Evolutionary conservation across 2,113 vertebrate species (phyloP), one percentile per base, ranked within the genome.

Genomic region (Nerophis ophidion): DNA sequence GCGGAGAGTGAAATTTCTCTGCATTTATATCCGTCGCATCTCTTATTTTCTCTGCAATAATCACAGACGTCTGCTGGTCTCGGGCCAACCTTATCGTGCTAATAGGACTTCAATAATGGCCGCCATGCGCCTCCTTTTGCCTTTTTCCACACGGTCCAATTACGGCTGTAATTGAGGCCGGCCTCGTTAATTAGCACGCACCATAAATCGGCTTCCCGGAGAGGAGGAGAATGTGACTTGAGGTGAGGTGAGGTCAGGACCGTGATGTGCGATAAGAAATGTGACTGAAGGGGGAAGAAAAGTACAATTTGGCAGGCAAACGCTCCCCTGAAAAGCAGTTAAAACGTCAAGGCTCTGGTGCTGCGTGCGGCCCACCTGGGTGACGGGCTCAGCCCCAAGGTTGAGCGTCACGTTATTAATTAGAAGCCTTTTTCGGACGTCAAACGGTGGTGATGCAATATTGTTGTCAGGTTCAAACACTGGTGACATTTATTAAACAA

Each of bases 141-240:
- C 48, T 74, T 72, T 72, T 55, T 69, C 65, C 53, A 74, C 57
- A 54, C 8, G 17, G 55, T 65, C 36, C 66, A 68, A 71, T 81
- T 74, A 75, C 54, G 44, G 33, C 44, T 79, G 74, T 81, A 75
- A 88, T 81, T 77, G 77, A 81, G 80, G 77, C 63, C 76, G 64
- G 54, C 63, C 65, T 75, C 5, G 34, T 71, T 83, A 81, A 83
- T 85, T 81, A 83, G 70, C 68, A 48, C 48, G 5, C 44, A 64
- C 62, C 65, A 70, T 60, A 70, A 75, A 82, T 72, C 65, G 66
- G 56, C 63, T 63, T 61, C 55, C 64, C 57, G 57, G 64, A 68
- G 76, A 75, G 68, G 76, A 75, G 64, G 26, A 36, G 68, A 67
- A 68, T 48, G 38, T n/a, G 34, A 60, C 47, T 16, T 11, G 44